Evolutionary conservation across 2,888 invertebrate species (phyloP).

Genomic region (Philonicus albiceps): DNA sequence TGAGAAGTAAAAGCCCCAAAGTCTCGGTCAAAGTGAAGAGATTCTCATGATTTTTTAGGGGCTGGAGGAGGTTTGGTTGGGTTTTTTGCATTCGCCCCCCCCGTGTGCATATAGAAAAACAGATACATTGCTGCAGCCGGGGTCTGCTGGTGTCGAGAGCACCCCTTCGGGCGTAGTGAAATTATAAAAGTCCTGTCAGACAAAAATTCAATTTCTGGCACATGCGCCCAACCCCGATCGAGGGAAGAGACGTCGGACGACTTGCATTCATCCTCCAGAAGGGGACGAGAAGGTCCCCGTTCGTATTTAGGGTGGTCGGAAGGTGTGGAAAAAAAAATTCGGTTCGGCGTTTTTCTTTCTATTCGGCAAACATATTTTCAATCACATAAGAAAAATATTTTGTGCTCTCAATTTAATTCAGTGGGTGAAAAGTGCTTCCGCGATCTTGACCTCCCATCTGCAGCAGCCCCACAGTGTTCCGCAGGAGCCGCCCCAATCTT

Average conservation of each 20-base stretch:
- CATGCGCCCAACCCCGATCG: neutral
- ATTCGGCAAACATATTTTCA: neutral
- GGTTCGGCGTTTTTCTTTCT: neutral
- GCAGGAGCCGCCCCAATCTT: neutral
- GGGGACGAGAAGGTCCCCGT: neutral
- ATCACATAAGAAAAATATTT: neutral
- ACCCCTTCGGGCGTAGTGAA: slow-evolving; percentile 16
- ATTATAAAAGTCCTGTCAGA: slow-evolving; percentile 34
- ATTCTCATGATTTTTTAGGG: slow-evolving; percentile 16
- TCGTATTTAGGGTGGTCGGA: slow-evolving; percentile 19
- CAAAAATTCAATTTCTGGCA: slow-evolving; percentile 1
- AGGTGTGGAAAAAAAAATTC: neutral
- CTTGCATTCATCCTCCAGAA: neutral
- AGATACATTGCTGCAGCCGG: neutral
- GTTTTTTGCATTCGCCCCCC: slow-evolving; percentile 4
- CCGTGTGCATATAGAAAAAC: neutral
- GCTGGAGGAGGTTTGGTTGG: slow-evolving; percentile 6
- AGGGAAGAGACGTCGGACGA: neutral
- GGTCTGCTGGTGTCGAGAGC: neutral
- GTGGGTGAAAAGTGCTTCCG: neutral
- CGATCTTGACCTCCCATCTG: neutral
- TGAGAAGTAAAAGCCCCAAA: neutral
- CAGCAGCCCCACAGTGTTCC: neutral
- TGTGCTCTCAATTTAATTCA: neutral
- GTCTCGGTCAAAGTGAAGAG: slow-evolving; percentile 10